A percentile compares a stretch with the other conserved stretches of the same genome.
These are phyloP conservation scores for Mimachlamys varia DNA, from an alignment of 2,888 invertebrate species.

Conservation along the genomic window DNA sequence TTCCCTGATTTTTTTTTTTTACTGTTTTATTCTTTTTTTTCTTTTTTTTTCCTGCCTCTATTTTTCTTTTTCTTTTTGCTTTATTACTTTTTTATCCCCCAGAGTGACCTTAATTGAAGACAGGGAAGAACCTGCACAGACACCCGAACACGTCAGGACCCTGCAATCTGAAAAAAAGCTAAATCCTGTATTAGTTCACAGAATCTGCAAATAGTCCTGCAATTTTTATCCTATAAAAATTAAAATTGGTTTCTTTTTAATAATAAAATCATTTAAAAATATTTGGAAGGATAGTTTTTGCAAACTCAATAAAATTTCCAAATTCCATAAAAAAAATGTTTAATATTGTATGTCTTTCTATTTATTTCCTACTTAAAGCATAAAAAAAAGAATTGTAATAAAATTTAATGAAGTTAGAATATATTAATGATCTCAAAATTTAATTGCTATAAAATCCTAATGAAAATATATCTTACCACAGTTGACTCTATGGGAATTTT, in stretches of 20 bases:
- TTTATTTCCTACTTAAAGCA: neutral
- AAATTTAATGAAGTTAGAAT: neutral
- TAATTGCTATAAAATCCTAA: neutral
- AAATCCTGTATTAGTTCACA: slow-evolving; percentile 7
- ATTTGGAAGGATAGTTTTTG: neutral
- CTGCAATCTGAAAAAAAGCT: slow-evolving; percentile 45
- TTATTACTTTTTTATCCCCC: neutral
- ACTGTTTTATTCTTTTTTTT: neutral
- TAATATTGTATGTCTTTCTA: no score
- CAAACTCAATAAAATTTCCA: neutral
- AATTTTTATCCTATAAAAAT: neutral
- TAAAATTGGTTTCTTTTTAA: neutral
- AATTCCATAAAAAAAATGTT: neutral
- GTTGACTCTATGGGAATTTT: no score
- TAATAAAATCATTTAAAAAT: neutral
- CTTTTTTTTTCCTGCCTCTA: neutral
- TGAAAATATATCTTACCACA: neutral
- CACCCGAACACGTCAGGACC: slow-evolving; percentile 16
- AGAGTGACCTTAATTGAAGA: neutral
- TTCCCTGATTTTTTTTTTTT: slow-evolving; percentile 20
- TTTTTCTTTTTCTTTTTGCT: slow-evolving; percentile 39
- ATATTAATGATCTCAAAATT: no score
- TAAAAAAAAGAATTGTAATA: neutral
- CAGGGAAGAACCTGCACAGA: neutral
- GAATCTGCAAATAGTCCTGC: neutral